Percentiles rank a stretch among this genome's conserved stretches.
Conservation (phyloP, 2,888 invertebrate species). For the Drosophila neutralis region DNA sequence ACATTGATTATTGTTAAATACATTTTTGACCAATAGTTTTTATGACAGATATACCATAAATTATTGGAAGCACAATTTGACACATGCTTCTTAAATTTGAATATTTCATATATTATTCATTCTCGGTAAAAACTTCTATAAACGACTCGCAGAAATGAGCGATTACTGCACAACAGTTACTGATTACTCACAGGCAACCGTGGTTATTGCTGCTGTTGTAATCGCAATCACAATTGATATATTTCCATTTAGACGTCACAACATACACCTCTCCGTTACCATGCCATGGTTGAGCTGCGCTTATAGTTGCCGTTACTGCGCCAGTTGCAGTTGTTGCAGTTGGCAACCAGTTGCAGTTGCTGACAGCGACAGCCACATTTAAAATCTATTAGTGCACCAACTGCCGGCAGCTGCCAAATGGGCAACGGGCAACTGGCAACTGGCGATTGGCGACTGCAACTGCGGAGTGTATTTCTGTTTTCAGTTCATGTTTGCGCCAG, state of each 20-base stretch:
- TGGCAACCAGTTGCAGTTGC: slow-evolving; percentile 40
- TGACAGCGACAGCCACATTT: slow-evolving; percentile 76
- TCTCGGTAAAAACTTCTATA: too few species aligned
- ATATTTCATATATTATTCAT: background rate
- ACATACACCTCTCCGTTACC: slow-evolving; percentile 54
- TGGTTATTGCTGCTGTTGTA: slow-evolving; percentile 7
- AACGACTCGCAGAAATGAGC: background rate
- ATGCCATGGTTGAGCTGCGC: slow-evolving; percentile 55
- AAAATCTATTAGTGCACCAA: slow-evolving; percentile 72
- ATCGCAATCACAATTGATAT: slow-evolving; percentile 42
- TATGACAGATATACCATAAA: too few species aligned
- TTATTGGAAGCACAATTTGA: too few species aligned
- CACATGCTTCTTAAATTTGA: too few species aligned
- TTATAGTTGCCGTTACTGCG: slow-evolving; percentile 29
- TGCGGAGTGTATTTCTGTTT: slow-evolving; percentile 40
- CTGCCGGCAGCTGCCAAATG: slow-evolving; percentile 35
- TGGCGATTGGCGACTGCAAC: slow-evolving; percentile 25
- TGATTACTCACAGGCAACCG: slow-evolving; percentile 5
- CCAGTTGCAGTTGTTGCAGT: slow-evolving; percentile 46
- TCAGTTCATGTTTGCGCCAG: slow-evolving; percentile 41
- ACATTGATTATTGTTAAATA: background rate
- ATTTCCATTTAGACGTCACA: slow-evolving; percentile 64
- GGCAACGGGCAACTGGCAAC: slow-evolving; percentile 25
- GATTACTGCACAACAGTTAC: slow-evolving; percentile 12
- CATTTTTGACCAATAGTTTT: too few species aligned